phyloP scores from a whole-genome alignment of 2,113 vertebrate species.

The Macquaria australasica region DNA sequence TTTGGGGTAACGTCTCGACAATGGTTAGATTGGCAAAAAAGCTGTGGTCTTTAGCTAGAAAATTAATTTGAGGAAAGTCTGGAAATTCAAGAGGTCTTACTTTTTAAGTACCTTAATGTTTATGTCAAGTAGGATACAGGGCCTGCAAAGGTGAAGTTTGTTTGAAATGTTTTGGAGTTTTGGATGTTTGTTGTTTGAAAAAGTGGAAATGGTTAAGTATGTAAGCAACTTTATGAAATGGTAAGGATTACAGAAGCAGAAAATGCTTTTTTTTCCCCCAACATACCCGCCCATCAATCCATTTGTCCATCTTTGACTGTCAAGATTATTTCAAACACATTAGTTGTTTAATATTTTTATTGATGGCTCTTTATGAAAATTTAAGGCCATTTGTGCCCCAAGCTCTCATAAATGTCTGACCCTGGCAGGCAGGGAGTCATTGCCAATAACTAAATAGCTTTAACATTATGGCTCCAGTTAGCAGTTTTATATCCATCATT shows the following conservation, averaged over 20 bases:
- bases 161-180: not conserved
- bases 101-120: too few species aligned
- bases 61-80: not conserved
- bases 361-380: slow-evolving; percentile 3
- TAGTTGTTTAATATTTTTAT: not conserved
- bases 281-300: not conserved
- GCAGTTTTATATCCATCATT: slow-evolving; percentile 15
- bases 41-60: not conserved
- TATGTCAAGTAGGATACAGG: not conserved
- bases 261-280: not conserved
- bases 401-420: slow-evolving; percentile 17
- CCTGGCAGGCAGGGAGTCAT: slow-evolving; percentile 3
- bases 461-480: not conserved
- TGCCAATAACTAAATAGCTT: slow-evolving; percentile 3
- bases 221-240: not conserved
- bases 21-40: not conserved
- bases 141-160: not conserved
- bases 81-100: not conserved
- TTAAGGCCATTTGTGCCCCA: not conserved
- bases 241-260: not conserved
- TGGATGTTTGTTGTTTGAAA: not conserved
- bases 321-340: slow-evolving; percentile 3
- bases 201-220: not conserved
- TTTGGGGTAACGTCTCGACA: not conserved
- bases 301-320: not conserved